phyloP scores from a whole-genome alignment of 2,113 vertebrate species.

The Epinephelus moara region DNA sequence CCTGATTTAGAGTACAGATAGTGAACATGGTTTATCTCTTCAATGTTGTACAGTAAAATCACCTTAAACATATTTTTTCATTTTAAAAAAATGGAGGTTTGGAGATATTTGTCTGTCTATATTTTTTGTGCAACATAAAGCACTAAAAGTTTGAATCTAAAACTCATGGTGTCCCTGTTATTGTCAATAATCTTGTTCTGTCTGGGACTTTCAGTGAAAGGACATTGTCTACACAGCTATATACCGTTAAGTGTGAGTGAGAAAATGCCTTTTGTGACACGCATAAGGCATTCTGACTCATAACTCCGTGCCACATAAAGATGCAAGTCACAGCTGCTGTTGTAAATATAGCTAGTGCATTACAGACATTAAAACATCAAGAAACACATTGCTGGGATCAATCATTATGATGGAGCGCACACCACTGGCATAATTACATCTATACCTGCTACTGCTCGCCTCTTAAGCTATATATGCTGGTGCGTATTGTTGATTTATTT shows the following conservation, averaged over 20 bases:
- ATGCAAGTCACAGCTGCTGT: slow-evolving; percentile 7
- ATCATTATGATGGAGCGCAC: not conserved
- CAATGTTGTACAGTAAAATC: not conserved
- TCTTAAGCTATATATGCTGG: not conserved
- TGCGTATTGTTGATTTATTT: not conserved
- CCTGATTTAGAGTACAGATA: not conserved
- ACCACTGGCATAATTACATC: not conserved
- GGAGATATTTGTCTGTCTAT: too few relatives aligned
- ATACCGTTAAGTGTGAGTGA: not conserved
- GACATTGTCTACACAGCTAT: not conserved
- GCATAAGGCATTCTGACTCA: not conserved
- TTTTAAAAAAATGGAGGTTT: too few relatives aligned
- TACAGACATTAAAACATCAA: slow-evolving; percentile 1
- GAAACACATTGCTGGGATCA: not conserved
- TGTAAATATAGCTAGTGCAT: slow-evolving; percentile 1
- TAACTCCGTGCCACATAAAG: slow-evolving; percentile 14
- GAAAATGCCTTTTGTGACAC: not conserved
- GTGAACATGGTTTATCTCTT: not conserved
- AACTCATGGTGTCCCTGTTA: not conserved
- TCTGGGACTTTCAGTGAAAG: not conserved
- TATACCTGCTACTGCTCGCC: not conserved
- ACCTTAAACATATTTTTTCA: not conserved
- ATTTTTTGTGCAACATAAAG: not conserved
- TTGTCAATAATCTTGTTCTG: not conserved
- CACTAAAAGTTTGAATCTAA: not conserved